Evolutionary conservation across 23 tunicate species (phyloP), one percentile per base, ranked within the genome.

Genomic region (Styela clava): DNA sequence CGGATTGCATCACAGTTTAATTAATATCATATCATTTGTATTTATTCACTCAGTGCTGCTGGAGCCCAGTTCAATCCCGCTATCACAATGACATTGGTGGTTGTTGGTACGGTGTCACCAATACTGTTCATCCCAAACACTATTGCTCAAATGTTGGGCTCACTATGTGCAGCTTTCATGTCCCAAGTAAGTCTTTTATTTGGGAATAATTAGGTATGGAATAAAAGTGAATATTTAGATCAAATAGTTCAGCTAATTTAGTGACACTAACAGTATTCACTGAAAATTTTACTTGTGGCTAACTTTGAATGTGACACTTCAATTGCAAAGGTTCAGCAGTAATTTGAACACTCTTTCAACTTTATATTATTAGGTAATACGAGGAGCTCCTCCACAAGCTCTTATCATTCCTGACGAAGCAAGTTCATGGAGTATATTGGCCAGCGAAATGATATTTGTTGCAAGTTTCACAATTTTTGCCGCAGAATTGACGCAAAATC

Each of bases 31-130:
- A n/a, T n/a, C n/a, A n/a, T n/a, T n/a, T n/a, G n/a, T n/a, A n/a
- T n/a, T n/a, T n/a, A n/a, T n/a, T 51, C 24, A 36, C 20, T 44
- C 81, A 76, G 81, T 52, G 35, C 27, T 2, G 81, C 81, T 21
- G 67, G 68, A 2, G 97, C 84, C 2, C 97, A 92, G 21, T 92
- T 92, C 81, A 92, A 87, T 61, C 97, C 97, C 7, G 92, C 97
- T n/a, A 80, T 92, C 31, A 85, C 97, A 26, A 80, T 87, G 61
- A 88, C 88, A 3, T 79, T 92, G 19, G 33, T 87, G 31, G 83
- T 92, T 19, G 63, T 74, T 37, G 97, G 97, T 5, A 64, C 74
- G 0, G 69, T 92, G 33, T 63, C 81, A 31, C 78, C 82, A 2
- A 73, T 87, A 20, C 79, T 84, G 88, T 86, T 83, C 44, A 68